Evolutionary conservation across 2,113 vertebrate genomes (phyloP).

Genomic region (Nettapus auritus): DNA sequence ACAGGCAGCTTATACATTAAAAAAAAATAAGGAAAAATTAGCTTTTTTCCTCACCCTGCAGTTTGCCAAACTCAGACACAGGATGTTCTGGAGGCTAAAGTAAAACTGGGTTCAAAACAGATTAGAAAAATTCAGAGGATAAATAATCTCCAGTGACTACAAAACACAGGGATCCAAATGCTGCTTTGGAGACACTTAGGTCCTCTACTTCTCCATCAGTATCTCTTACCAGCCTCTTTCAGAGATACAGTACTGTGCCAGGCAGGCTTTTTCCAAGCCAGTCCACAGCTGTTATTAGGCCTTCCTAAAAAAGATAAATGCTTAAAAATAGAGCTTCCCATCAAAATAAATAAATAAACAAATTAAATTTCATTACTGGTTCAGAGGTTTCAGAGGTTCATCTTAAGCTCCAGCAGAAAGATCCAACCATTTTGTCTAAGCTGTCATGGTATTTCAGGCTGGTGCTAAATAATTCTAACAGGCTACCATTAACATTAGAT

Average conservation of each 20-base stretch:
- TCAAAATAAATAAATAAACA: not conserved
- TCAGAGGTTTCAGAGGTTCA: not conserved
- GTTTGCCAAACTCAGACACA: not conserved
- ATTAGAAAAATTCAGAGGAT: not conserved
- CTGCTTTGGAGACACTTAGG: not conserved
- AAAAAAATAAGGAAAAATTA: not conserved
- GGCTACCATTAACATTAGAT: not conserved
- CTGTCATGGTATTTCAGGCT: not conserved
- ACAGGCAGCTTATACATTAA: not conserved
- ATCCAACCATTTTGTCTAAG: not conserved
- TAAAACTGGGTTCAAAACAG: not conserved
- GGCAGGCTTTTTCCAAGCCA: not conserved
- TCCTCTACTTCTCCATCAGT: not conserved
- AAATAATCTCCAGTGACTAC: not conserved
- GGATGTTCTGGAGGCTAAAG: not conserved
- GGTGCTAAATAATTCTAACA: not conserved
- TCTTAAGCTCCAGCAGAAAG: not conserved
- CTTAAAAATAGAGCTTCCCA: not conserved
- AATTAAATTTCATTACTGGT: not conserved
- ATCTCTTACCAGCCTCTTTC: not conserved
- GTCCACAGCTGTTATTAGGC: not conserved
- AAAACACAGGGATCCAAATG: not conserved
- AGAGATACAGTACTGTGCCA: not conserved
- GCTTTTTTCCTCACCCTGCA: not conserved
- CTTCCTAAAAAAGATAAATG: not conserved